Evolutionary conservation across 2,113 vertebrate genomes (phyloP), one percentile per base, ranked within the genome.

Genomic region (Cyphomyrus plagiostoma): DNA sequence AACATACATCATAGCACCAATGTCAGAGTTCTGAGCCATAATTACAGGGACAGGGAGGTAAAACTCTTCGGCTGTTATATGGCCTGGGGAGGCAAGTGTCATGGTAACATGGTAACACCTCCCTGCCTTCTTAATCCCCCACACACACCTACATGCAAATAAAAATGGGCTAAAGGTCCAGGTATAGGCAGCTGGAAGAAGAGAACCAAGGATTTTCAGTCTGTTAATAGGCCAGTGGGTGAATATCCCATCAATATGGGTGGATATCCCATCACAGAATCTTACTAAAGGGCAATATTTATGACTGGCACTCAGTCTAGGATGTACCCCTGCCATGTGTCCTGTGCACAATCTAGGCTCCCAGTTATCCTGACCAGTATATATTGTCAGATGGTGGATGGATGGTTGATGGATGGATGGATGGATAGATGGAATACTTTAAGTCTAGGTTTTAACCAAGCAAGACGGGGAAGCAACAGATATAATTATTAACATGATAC

Each of bases 1-100:
- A 93, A 91, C 91, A 88, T 94, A 92, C 93, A 93, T 95, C 92
- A 92, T 94, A 93, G 93, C 62, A 88, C 80, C 21, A 19, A 4
- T 26, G 45, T 48, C 23, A 13, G 23, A 48, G n/a, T 86, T 13
- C 46, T 10, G 1, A 49, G 83, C 83, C 48, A 6, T 26, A 48
- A 48, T 30, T 48, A n/a, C 46, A 13, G 46, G 48, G 45, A 8
- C 11, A 0, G 83, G 48, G 3, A 50, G 48, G 83, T n/a, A 85
- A 85, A 50, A 50, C 46, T n/a, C 83, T 42, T 19, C 48, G 2
- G 45, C 48, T 42, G 4, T 19, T 80, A 17, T 42, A 35, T 39
- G 30, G 15, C 30, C 74, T 19, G 35, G 91, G 39, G 21, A 48
- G 19, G 35, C 15, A 42, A 26, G 26, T 83, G 39, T 83, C 15